A percentile compares a stretch with the other conserved stretches of the same genome.
phyloP scores from a whole-genome alignment of 2,113 vertebrate genomes.

The Mirounga angustirostris region DNA sequence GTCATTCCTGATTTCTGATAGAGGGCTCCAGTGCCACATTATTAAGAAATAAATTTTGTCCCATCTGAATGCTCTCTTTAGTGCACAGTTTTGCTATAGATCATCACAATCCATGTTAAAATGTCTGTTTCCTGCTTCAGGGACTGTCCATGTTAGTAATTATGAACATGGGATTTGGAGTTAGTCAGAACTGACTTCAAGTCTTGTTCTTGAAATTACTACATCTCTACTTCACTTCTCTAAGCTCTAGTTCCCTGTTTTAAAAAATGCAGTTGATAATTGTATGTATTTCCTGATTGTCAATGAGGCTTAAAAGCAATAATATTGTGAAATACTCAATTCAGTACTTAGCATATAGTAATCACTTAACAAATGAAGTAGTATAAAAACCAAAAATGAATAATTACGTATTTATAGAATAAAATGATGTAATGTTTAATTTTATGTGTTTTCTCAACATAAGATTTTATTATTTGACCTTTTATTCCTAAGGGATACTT shows the following conservation, averaged over 20 bases:
- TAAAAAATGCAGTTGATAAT: not conserved
- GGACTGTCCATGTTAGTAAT: not conserved
- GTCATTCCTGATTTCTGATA: not conserved
- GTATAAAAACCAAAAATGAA: not conserved
- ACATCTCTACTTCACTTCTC: not conserved
- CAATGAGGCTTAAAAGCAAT: not conserved
- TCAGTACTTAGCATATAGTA: not conserved
- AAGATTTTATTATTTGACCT: not conserved
- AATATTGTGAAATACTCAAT: not conserved
- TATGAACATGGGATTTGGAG: not conserved
- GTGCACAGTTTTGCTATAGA: not conserved
- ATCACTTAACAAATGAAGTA: not conserved
- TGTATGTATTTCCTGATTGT: not conserved
- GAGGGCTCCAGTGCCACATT: not conserved
- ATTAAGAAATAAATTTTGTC: not conserved
- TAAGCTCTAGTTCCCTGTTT: not conserved
- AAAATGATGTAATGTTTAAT: not conserved
- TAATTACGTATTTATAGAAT: not conserved
- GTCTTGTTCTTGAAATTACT: not conserved
- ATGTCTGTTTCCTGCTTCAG: not conserved
- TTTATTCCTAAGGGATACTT: not conserved
- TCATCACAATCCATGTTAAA: not conserved
- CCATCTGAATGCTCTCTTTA: not conserved
- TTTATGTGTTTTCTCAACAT: not conserved
- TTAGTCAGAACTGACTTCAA: not conserved